Evolutionary conservation across 2,797 vertebrate genomes (phyloP).

Genomic region (Crocidura indochinensis): DNA sequence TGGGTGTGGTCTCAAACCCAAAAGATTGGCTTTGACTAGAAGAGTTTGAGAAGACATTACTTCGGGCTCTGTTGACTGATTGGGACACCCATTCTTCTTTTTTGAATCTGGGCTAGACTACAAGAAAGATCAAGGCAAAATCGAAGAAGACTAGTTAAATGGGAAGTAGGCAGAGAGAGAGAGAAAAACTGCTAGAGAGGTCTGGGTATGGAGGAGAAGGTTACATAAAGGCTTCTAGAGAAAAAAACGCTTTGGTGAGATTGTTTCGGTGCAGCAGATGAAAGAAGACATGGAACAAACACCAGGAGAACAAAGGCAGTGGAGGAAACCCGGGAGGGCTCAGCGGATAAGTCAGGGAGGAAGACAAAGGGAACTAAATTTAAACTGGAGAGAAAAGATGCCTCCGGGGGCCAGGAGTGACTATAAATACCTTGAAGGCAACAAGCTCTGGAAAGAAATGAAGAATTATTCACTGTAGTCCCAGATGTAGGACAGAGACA

Average conservation of each 20-base stretch:
- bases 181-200: background rate
- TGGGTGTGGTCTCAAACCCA: too few relatives aligned
- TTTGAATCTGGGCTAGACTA: background rate
- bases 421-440: constrained; percentile 85
- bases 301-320: constrained; percentile 73
- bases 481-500: constrained; percentile 81
- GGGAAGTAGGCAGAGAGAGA: constrained; percentile 28
- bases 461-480: constrained; percentile 80
- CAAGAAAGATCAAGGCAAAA: constrained; percentile 6
- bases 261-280: constrained; percentile 48
- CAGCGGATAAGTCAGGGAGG: constrained; percentile 78
- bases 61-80: background rate
- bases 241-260: background rate
- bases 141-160: constrained; percentile 34
- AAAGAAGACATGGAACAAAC: constrained; percentile 79
- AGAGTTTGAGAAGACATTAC: background rate
- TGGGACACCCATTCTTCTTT: background rate
- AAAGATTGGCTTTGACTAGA: background rate
- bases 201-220: constrained; percentile 19
- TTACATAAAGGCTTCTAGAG: constrained; percentile 69
- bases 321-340: constrained; percentile 75
- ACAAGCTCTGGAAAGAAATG: constrained; percentile 81
- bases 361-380: constrained; percentile 86
- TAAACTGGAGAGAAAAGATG: constrained; percentile 79
- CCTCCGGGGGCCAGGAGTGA: constrained; percentile 74